These are phyloP conservation scores for Spinus olivaceus DNA, from an alignment of 2,797 vertebrate species.

Conservation along the genomic window DNA sequence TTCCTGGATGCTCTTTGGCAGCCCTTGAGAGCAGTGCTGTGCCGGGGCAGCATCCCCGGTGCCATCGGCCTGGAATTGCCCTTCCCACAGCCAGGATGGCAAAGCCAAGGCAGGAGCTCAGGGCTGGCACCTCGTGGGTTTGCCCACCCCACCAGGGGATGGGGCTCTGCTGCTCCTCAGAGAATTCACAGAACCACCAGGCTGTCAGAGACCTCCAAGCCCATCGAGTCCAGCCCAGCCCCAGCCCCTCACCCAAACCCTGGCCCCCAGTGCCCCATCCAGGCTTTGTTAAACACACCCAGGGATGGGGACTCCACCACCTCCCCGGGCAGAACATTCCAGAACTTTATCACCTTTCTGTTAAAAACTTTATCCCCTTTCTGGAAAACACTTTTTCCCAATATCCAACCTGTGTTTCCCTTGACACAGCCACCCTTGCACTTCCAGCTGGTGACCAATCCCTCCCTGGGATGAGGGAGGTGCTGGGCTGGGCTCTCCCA, in stretches of 20 bases:
- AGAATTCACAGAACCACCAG: background rate
- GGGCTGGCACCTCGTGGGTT: background rate
- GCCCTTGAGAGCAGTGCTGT: fast-evolving
- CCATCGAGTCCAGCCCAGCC: background rate
- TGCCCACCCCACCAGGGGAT: background rate
- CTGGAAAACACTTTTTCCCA: background rate
- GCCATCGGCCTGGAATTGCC: background rate
- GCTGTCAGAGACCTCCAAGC: background rate
- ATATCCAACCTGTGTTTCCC: no score
- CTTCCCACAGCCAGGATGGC: fast-evolving
- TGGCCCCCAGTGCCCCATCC: background rate
- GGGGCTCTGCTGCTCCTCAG: background rate
- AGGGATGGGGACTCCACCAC: background rate
- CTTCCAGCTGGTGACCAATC: background rate
- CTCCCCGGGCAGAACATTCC: background rate
- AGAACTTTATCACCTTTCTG: background rate
- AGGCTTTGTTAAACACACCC: background rate
- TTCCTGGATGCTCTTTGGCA: background rate
- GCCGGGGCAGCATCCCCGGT: fast-evolving
- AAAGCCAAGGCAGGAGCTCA: background rate
- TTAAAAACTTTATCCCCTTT: no score
- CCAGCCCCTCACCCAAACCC: fast-evolving
- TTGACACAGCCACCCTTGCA: no score
- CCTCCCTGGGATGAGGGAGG: background rate
- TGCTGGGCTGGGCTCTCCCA: background rate